Evolutionary conservation across 2,888 invertebrate genomes (phyloP), one percentile per base, ranked within the genome.

Genomic region (Nemotelus pantherinus): DNA sequence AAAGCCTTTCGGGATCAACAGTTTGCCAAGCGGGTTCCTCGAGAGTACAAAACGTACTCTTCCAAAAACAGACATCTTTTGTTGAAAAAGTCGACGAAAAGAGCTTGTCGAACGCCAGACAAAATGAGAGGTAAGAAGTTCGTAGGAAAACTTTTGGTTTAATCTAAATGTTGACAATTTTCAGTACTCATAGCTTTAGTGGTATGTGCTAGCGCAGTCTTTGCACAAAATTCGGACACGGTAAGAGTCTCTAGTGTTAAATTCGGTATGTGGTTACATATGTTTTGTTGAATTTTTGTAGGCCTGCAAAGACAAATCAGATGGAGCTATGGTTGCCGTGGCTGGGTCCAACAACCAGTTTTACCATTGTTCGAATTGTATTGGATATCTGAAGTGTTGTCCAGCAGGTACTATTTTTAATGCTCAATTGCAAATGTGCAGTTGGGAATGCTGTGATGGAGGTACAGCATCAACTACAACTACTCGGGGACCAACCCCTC

Each of bases 351-450:
- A 65, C 76, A 60, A 43, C 65, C 3, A 79, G 57, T 77, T 74
- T 41, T 67, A 58, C n/a, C 72, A 72, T 9, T 77, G 77, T 72
- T n/a, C 5, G n/a, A 47, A 68, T 43, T 39, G 45, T 3, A 47
- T 47, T 43, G 60, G 60, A 9, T 9, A 39, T 9, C 9, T 44
- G 9, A 47, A 63, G 41, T 3, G 9, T 50, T 77, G 77, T 65
- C 55, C 77, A 5, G 25, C 58, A 0, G 41, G 48, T 2, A 76
- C 82, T 0, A 83, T 82, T 82, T 85, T 82, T 76, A 81, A 84
- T 72, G 82, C 83, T 67, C 3, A 5, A 2, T 77, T 81, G 1
- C 80, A 81, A 57, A 67, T 1, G 2, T 85, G 84, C 10, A 81
- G 83, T 76, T 85, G 79, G 25, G 45, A 10, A n/a, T 45, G 67